Conservation (phyloP, 2,888 invertebrate genomes). For the Eueremaeus valkanovi region DNA sequence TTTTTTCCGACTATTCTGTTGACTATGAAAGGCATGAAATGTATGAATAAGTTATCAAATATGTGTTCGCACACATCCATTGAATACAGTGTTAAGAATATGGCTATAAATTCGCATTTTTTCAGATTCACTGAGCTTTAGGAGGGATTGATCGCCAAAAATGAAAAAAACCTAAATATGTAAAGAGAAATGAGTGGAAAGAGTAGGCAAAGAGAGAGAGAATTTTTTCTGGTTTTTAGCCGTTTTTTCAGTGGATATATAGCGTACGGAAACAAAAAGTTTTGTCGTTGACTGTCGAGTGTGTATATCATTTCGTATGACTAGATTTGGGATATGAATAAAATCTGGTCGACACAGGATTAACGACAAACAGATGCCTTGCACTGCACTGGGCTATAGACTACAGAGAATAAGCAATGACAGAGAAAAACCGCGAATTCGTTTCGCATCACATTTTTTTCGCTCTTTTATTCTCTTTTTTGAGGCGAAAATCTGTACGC, state of each 20-base stretch:
- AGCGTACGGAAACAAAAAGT: neutral
- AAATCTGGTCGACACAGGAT: slow-evolving; percentile 22
- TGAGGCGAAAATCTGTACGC: slow-evolving; percentile 4
- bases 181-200: neutral
- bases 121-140: neutral
- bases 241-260: neutral
- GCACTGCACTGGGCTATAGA: neutral
- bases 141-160: slow-evolving; percentile 1
- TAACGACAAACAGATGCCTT: slow-evolving; percentile 34
- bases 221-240: neutral
- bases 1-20: too few species aligned
- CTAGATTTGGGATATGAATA: slow-evolving; percentile 3
- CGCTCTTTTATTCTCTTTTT: neutral
- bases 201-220: neutral
- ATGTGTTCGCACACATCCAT: neutral
- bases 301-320: slow-evolving; percentile 3
- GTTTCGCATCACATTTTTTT: slow-evolving; percentile 28
- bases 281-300: neutral
- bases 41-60: slow-evolving; percentile 21
- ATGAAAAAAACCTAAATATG: too few species aligned
- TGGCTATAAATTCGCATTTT: neutral
- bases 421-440: slow-evolving; percentile 26
- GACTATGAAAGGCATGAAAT: too few species aligned
- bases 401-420: neutral
- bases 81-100: neutral